A percentile compares a stretch with the other conserved stretches of the same genome.
Evolutionary conservation across 2,888 invertebrate genomes (phyloP).

Genomic region (Trichogramma evanescens): DNA sequence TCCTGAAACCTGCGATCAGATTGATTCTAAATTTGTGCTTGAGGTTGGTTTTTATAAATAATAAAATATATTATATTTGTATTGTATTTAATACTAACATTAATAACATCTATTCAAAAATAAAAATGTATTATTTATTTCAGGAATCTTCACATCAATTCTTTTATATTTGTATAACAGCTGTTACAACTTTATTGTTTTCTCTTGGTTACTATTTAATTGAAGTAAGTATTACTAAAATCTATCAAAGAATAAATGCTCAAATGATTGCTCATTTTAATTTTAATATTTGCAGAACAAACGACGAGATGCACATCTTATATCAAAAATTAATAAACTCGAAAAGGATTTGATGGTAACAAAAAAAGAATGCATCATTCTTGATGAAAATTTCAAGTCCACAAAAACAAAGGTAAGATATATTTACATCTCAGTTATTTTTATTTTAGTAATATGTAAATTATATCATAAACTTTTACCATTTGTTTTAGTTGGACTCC

Average conservation of each 20-base stretch:
- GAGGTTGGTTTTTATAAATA: too few relatives aligned
- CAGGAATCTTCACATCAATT: constrained; percentile 31
- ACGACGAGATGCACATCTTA: constrained; percentile 62
- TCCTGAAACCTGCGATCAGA: constrained; percentile 15
- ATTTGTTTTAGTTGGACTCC: constrained; percentile 47
- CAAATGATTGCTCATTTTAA: not conserved
- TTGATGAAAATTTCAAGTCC: constrained; percentile 50
- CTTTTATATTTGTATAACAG: constrained; percentile 60
- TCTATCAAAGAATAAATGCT: not conserved
- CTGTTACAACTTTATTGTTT: constrained; percentile 65
- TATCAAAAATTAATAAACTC: constrained; percentile 61
- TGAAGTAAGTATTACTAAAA: constrained; percentile 48
- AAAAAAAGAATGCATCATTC: constrained; percentile 52
- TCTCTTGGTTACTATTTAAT: constrained; percentile 71
- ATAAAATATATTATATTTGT: not conserved
- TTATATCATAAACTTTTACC: constrained; percentile 14
- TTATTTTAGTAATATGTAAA: constrained; percentile 13
- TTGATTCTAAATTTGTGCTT: not conserved
- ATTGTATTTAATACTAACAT: not conserved
- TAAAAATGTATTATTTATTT: not conserved
- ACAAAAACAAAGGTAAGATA: constrained; percentile 41
- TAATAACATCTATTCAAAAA: not conserved
- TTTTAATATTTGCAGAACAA: constrained; percentile 48
- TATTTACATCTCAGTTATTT: not conserved
- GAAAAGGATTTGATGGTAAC: constrained; percentile 57